Evolutionary conservation across 2,113 vertebrate species (phyloP).

Genomic region (Neodontobutis hainanensis): DNA sequence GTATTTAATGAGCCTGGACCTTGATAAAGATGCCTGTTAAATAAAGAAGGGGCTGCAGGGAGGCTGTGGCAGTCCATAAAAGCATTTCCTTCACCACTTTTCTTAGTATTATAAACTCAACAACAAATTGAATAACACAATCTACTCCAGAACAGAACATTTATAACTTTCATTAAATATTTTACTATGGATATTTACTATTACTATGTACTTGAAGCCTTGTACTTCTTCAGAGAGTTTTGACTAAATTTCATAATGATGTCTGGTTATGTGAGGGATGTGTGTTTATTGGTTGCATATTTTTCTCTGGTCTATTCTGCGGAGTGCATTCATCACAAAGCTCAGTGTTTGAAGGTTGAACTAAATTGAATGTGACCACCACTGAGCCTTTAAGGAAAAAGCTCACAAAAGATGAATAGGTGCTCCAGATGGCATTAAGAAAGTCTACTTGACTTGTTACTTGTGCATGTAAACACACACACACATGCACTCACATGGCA

Average conservation of each 20-base stretch:
- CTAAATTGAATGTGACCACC: slow-evolving; percentile 41
- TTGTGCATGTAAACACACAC: slow-evolving; percentile 9
- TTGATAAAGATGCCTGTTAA: slow-evolving; percentile 67
- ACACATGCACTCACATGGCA: neutral
- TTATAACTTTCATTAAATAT: too few relatives aligned
- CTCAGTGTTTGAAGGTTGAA: slow-evolving; percentile 40
- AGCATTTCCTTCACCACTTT: neutral
- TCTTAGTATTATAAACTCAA: neutral
- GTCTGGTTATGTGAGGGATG: neutral
- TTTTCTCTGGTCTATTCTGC: neutral
- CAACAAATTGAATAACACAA: neutral
- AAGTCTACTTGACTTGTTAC: slow-evolving; percentile 11
- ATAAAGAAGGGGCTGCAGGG: slow-evolving; percentile 34
- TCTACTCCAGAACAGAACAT: neutral
- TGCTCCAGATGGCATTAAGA: slow-evolving; percentile 15
- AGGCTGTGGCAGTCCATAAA: slow-evolving; percentile 7
- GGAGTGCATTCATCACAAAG: slow-evolving; percentile 1
- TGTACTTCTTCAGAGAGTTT: too few relatives aligned
- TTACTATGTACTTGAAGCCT: too few relatives aligned
- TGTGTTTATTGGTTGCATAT: neutral
- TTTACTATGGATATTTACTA: too few relatives aligned
- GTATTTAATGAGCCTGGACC: slow-evolving; percentile 73
- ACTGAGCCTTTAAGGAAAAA: slow-evolving; percentile 8
- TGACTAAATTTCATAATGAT: too few relatives aligned
- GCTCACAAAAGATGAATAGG: slow-evolving; percentile 26